Conservation (phyloP, 2,797 vertebrate species). For the Florisuga fusca region DNA sequence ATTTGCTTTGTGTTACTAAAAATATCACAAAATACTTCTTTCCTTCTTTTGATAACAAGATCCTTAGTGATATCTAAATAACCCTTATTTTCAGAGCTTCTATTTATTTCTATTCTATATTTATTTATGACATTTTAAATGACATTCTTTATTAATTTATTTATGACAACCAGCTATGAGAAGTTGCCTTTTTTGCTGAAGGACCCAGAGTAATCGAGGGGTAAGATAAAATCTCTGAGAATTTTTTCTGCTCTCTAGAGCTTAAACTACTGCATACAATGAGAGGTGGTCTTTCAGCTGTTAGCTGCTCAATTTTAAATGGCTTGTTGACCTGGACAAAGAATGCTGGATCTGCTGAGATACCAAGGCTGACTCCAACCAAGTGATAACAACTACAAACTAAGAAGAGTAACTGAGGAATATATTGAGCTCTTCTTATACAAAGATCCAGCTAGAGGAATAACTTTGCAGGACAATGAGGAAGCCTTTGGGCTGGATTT, state of each 20-base stretch:
- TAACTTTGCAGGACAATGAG: slow-evolving; percentile 43
- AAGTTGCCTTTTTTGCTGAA: slow-evolving; percentile 44
- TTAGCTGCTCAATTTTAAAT: slow-evolving; percentile 63
- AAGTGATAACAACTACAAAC: slow-evolving; percentile 53
- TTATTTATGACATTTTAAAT: too few relatives aligned
- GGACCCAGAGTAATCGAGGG: slow-evolving; percentile 41
- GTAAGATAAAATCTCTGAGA: slow-evolving; percentile 48
- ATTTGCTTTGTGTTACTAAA: not conserved
- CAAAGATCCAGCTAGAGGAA: slow-evolving; percentile 47
- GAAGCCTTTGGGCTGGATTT: slow-evolving; percentile 12
- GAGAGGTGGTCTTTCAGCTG: slow-evolving; percentile 58
- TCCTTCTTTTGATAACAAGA: slow-evolving; percentile 33
- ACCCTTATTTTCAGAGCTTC: not conserved
- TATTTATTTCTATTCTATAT: too few relatives aligned
- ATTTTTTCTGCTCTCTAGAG: slow-evolving; percentile 36
- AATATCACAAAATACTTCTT: slow-evolving; percentile 42
- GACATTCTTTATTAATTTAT: not conserved
- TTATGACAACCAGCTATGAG: slow-evolving; percentile 34
- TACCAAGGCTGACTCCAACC: slow-evolving; percentile 28
- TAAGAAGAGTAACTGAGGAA: slow-evolving; percentile 47
- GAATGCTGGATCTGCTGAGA: slow-evolving; percentile 53
- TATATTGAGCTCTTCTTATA: not conserved
- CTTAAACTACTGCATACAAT: slow-evolving; percentile 46
- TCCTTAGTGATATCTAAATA: not conserved
- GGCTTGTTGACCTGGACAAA: slow-evolving; percentile 63